A percentile compares a stretch with the other conserved stretches of the same genome.
Conservation (phyloP, 2,113 vertebrate species). For the Mastomys coucha region DNA sequence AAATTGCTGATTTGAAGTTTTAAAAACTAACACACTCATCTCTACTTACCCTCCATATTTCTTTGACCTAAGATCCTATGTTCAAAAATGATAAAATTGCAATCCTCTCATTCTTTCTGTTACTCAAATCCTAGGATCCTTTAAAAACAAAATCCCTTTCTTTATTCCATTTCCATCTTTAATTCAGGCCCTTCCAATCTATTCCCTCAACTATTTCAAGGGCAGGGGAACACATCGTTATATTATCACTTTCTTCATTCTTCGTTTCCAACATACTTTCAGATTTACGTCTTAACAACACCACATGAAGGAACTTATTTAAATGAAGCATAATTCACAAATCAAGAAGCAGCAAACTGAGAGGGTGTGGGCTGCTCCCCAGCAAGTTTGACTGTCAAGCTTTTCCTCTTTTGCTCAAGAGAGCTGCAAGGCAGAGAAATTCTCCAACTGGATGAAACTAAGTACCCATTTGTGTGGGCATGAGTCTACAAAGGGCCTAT, state of each 20-base stretch:
- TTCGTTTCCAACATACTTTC: not conserved
- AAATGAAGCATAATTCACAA: not conserved
- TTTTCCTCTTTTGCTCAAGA: not conserved
- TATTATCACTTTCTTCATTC: not conserved
- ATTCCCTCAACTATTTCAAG: not conserved
- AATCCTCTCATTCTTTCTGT: not conserved
- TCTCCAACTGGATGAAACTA: not conserved
- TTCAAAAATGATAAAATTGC: constrained; percentile 18
- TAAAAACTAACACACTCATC: not conserved
- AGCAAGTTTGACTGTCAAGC: not conserved
- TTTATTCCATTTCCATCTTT: not conserved
- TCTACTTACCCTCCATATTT: not conserved
- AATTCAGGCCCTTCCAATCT: not conserved
- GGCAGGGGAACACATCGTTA: not conserved
- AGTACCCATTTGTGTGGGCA: too few species aligned
- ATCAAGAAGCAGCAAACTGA: not conserved
- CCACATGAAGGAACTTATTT: not conserved
- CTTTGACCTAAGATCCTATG: not conserved
- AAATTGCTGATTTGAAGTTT: not conserved
- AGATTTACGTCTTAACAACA: not conserved
- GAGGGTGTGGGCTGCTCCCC: not conserved
- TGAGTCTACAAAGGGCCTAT: not conserved
- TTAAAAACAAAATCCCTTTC: not conserved
- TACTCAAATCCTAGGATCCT: not conserved
- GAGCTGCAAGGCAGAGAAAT: not conserved